phyloP scores from a whole-genome alignment of 2,888 invertebrate genomes.

The Syrista parreyssii region DNA sequence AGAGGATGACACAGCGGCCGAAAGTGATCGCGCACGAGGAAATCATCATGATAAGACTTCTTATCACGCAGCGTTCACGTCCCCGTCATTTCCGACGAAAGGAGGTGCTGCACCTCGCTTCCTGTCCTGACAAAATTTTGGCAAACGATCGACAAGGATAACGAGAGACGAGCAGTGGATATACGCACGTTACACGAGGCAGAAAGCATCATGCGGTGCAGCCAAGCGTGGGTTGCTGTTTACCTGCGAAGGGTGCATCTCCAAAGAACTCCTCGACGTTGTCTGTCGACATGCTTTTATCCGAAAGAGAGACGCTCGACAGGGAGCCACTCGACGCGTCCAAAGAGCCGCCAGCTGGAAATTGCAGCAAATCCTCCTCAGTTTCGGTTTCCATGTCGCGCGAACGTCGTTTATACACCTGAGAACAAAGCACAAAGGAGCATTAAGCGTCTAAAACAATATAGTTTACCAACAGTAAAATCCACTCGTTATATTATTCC shows the following conservation, averaged over 20 bases:
- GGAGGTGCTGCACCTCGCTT: not conserved
- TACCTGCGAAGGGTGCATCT: slow-evolving; percentile 90
- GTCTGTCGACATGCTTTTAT: slow-evolving; percentile 84
- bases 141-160: slow-evolving; percentile 56
- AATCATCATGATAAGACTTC: not conserved
- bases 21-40: not conserved
- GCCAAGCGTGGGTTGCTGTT: slow-evolving; percentile 67
- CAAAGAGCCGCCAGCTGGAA: slow-evolving; percentile 65
- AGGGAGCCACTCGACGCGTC: slow-evolving; percentile 80
- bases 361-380: slow-evolving; percentile 70
- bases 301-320: slow-evolving; percentile 77
- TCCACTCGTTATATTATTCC: not conserved
- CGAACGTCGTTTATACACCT: slow-evolving; percentile 88
- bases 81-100: not conserved
- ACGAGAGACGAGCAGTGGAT: slow-evolving; percentile 49
- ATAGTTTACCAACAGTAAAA: not conserved
- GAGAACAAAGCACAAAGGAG: slow-evolving; percentile 36
- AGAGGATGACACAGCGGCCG: not conserved
- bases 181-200: slow-evolving; percentile 63
- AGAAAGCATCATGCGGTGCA: slow-evolving; percentile 67
- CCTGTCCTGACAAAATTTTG: slow-evolving; percentile 28
- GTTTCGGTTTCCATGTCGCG: slow-evolving; percentile 89
- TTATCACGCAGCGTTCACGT: not conserved
- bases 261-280: slow-evolving; percentile 88
- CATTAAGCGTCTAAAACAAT: not conserved